Conservation (phyloP, 2,888 invertebrate species). For the Cosmopolites sordidus region DNA sequence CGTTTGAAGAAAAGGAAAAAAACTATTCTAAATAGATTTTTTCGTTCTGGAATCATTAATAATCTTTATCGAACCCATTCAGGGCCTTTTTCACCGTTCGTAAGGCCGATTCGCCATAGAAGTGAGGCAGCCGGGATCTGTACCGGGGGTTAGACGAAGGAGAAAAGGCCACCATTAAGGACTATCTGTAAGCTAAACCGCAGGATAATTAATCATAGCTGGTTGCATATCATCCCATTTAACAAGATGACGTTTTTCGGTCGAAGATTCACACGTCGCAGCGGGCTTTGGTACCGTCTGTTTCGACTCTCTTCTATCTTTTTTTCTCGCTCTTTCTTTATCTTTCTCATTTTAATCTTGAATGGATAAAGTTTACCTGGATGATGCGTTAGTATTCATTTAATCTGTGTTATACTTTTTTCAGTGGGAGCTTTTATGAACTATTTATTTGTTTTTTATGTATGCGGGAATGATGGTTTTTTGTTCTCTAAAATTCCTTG, state of each 20-base stretch:
- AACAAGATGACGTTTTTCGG: constrained; percentile 38
- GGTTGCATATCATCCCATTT: constrained; percentile 49
- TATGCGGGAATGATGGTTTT: too few species aligned
- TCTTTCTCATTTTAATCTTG: neutral
- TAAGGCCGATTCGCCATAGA: too few species aligned
- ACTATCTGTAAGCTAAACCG: constrained; percentile 47
- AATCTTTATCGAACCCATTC: constrained; percentile 44
- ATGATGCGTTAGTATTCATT: too few species aligned
- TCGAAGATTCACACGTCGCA: constrained; percentile 37
- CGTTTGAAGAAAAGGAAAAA: neutral
- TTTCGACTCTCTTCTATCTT: neutral
- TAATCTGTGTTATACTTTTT: too few species aligned
- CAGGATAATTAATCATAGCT: constrained; percentile 47
- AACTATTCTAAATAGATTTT: neutral
- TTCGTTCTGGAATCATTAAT: constrained; percentile 43
- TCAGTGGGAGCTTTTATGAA: too few species aligned
- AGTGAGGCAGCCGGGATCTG: constrained; percentile 15
- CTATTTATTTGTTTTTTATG: too few species aligned
- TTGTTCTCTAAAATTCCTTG: too few species aligned
- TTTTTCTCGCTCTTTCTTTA: neutral
- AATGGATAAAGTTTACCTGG: neutral
- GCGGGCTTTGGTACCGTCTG: neutral
- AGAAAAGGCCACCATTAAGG: constrained; percentile 37
- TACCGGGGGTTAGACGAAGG: constrained; percentile 18
- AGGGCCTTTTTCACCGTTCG: constrained; percentile 11